phyloP scores from a whole-genome alignment of 2,888 invertebrate genomes.

The Panzeria rudis region DNA sequence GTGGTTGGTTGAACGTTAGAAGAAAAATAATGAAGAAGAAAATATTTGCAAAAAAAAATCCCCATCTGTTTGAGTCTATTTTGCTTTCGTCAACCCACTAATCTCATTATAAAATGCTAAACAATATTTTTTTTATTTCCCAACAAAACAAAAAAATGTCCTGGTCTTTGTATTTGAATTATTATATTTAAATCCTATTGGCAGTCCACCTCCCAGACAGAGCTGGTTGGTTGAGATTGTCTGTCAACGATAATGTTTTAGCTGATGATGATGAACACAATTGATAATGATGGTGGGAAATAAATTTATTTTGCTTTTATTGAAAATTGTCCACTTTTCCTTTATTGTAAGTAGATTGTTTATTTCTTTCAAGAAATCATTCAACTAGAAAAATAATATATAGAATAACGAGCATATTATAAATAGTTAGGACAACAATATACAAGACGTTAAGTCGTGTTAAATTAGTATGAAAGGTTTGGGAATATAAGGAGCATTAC shows the following conservation, averaged over 20 bases:
- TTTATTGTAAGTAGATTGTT: slow-evolving; percentile 50
- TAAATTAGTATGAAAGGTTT: not conserved
- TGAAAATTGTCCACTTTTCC: slow-evolving; percentile 69
- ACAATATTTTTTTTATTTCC: slow-evolving; percentile 55
- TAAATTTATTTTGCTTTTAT: slow-evolving; percentile 37
- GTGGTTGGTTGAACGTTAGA: slow-evolving; percentile 48
- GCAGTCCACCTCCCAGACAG: slow-evolving; percentile 30
- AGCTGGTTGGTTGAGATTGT: slow-evolving; percentile 37
- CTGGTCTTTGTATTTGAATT: slow-evolving; percentile 25
- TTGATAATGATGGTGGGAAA: slow-evolving; percentile 47
- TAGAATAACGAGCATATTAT: slow-evolving; percentile 64
- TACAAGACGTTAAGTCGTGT: not conserved
- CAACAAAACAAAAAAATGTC: slow-evolving; percentile 1
- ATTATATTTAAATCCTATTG: slow-evolving; percentile 63
- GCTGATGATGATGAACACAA: not conserved
- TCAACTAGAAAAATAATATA: slow-evolving; percentile 60
- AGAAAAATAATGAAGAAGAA: slow-evolving; percentile 15
- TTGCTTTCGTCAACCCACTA: slow-evolving; percentile 71
- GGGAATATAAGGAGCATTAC: no score
- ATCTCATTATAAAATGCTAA: slow-evolving; percentile 72
- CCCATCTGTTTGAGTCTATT: slow-evolving; percentile 37
- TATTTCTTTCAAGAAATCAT: slow-evolving; percentile 59
- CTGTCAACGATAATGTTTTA: slow-evolving; percentile 5
- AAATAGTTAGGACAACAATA: slow-evolving; percentile 32
- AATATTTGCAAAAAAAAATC: slow-evolving; percentile 32